A percentile compares a stretch with the other conserved stretches of the same genome.
phyloP scores from a whole-genome alignment of 37 sponge, comb jelly and placozoan genomes.

The Eunapius fragilis region DNA sequence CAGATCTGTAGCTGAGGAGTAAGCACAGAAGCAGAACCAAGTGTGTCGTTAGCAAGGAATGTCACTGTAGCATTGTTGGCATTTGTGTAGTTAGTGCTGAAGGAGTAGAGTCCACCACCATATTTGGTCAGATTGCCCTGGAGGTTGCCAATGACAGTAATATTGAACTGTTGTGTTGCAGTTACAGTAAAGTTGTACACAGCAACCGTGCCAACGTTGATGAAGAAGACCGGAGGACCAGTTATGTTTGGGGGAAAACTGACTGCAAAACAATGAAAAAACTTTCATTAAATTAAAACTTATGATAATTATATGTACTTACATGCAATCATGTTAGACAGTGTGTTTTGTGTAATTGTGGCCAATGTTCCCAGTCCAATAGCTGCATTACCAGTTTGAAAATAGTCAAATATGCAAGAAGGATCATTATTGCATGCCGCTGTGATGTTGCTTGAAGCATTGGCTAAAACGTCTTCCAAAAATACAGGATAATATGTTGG shows the following conservation, averaged over 20 bases:
- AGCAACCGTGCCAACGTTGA: conserved; percentile 7
- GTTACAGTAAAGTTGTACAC: conserved; percentile 44
- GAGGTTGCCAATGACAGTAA: not conserved
- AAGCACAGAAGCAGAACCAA: conserved; percentile 4
- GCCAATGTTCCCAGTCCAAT: conserved; percentile 38
- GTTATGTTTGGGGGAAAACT: conserved; percentile 61
- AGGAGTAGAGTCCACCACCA: not conserved
- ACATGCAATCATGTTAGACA: not conserved
- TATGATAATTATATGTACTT: conserved; percentile 1
- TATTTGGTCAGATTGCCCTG: not conserved
- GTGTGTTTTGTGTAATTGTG: not conserved
- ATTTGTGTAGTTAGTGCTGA: conserved; percentile 8
- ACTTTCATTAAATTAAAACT: not conserved
- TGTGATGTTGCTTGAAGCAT: conserved; percentile 6
- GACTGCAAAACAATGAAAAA: conserved; percentile 17
- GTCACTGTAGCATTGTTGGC: not conserved
- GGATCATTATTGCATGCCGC: conserved; percentile 32
- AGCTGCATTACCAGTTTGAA: conserved; percentile 47
- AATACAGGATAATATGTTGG: conserved; percentile 62
- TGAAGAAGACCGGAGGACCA: conserved; percentile 31
- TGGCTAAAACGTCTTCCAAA: conserved; percentile 37
- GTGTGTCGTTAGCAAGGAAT: conserved; percentile 44
- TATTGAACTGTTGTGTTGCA: not conserved
- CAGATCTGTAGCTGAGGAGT: conserved; percentile 48
- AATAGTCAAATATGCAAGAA: conserved; percentile 61